Evolutionary conservation across 2,113 vertebrate genomes (phyloP).

Genomic region (Pipa parva): DNA sequence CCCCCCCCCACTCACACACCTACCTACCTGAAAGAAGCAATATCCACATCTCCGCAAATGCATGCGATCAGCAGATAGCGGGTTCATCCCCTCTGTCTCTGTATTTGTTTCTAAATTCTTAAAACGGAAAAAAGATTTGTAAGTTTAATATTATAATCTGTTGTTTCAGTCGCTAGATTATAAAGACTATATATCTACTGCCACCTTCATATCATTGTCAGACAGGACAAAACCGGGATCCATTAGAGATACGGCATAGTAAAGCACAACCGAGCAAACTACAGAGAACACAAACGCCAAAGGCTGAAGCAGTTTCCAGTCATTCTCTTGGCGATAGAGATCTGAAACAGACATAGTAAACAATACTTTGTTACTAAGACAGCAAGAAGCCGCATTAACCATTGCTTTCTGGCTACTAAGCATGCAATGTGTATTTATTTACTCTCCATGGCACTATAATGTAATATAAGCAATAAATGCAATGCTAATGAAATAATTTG

Average conservation of each 20-base stretch:
- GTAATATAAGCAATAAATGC: too few relatives aligned
- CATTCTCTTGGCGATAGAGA: slow-evolving; percentile 69
- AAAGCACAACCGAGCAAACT: slow-evolving; percentile 77
- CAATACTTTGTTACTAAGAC: too few relatives aligned
- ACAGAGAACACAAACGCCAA: slow-evolving; percentile 77
- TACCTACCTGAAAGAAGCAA: slow-evolving; percentile 82
- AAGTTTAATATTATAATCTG: not conserved
- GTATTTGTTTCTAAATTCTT: slow-evolving; percentile 51
- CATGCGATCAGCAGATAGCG: slow-evolving; percentile 51
- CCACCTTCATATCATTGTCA: slow-evolving; percentile 56
- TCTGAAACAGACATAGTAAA: slow-evolving; percentile 57
- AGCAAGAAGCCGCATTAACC: too few relatives aligned
- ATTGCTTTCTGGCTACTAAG: too few relatives aligned
- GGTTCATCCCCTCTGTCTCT: slow-evolving; percentile 66
- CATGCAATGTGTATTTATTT: too few relatives aligned
- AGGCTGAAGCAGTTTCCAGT: slow-evolving; percentile 67
- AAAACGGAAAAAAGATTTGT: not conserved
- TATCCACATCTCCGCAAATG: slow-evolving; percentile 76
- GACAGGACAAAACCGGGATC: slow-evolving; percentile 84
- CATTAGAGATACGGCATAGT: slow-evolving; percentile 90
- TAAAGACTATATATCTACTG: not conserved
- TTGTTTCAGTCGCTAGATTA: not conserved
- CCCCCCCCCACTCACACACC: too few relatives aligned
- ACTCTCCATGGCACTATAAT: too few relatives aligned
- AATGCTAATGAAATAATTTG: too few relatives aligned